Evolutionary conservation across 2,113 vertebrate species (phyloP), one percentile per base, ranked within the genome.

Genomic region (Monarcha castaneiventris): DNA sequence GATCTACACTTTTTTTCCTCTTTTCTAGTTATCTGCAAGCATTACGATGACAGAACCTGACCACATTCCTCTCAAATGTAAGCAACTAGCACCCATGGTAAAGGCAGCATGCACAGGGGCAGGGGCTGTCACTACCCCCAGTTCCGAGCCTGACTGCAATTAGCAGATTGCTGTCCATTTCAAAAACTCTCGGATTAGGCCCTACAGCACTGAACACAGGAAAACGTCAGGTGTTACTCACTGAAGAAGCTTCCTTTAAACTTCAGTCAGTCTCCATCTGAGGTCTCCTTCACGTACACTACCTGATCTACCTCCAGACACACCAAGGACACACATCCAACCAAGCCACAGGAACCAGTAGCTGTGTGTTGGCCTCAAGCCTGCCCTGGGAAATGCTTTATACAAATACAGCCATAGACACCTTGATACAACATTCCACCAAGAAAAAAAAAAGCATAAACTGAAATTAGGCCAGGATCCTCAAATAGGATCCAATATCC

Each of bases 1-100:
- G 10, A 68, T 25, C 18, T 52, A 49, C 10, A n/a, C 19, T 64
- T 78, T 64, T 78, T 17, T 56, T 43, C 30, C 52, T 82, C 61
- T 93, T 52, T 81, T 63, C 55, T 59, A 56, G 37, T 46, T 81
- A 58, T 15, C 59, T 75, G 49, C 35, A 91, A 77, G 35, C 1
- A 1, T 41, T 39, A 55, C 14, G 25, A 44, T 51, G 56, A 55
- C 2, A 63, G 32, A 41, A 76, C 16, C 10, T 13, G 35, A 66
- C 26, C 5, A 6, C 3, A 4, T 2, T 43, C 18, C 30, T 93
- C 32, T 62, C 14, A 51, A 73, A 85, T n/a, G 10, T 32, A 32
- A 68, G 55, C 64, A 80, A 32, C 1, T 2, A 54, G 37, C 35
- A 80, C 10, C 21, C 0, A 0, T 30, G 41, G 20, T 19, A 26